Evolutionary conservation across 2,888 invertebrate genomes (phyloP), one percentile per base, ranked within the genome.

Genomic region (Neria commutata): DNA sequence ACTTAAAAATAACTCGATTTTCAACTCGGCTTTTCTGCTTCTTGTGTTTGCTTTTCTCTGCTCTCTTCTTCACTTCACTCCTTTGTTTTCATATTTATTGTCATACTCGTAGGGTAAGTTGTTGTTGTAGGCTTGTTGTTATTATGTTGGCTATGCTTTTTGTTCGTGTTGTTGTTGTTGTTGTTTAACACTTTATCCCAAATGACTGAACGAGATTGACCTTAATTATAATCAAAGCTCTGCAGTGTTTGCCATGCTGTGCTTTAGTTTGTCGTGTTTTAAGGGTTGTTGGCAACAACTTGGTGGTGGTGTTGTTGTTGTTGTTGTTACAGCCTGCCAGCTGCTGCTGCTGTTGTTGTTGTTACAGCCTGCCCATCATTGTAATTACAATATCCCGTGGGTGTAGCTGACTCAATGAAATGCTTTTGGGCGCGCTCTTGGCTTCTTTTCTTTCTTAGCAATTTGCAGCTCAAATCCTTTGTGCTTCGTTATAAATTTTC

Each of bases 371-470:
- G 16, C 24, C 54, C 51, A 50, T 56, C 57, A 53, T 58, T 54
- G 45, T 59, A 59, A 59, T 59, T 59, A 54, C 46, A 33, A 59
- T 54, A 59, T 51, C 58, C 55, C 59, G 59, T 59, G 59, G 59
- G 59, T 53, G 54, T 50, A 29, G 21, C 46, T 33, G 29, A 24
- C 14, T n/a, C n/a, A 6, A 23, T 4, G 11, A 25, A 23, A 17
- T 42, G 52, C 14, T 5, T 19, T 34, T 25, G 37, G 14, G 29
- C 11, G 29, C 6, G 29, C 11, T 29, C 29, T 29, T 29, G 29
- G 29, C 29, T 8, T 11, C 6, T 6, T 8, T 29, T 29, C 29
- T 29, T 29, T 29, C n/a, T n/a, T n/a, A n/a, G n/a, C n/a, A n/a
- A n/a, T n/a, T n/a, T n/a, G n/a, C n/a, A n/a, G n/a, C n/a, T n/a